Evolutionary conservation across 2,888 invertebrate species (phyloP), one percentile per base, ranked within the genome.

Genomic region (Agonopterix arenella): DNA sequence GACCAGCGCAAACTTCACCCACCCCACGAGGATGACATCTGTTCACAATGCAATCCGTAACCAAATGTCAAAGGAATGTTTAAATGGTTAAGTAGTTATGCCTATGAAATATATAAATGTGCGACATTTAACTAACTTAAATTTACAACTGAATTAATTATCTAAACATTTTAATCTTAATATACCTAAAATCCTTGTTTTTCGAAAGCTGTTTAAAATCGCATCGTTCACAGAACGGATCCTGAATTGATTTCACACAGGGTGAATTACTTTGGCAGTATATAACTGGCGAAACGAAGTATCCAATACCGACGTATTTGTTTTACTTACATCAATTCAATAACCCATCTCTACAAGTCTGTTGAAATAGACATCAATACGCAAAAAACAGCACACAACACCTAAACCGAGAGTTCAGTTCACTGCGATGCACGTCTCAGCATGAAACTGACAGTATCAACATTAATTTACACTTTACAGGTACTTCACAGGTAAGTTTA

Each of bases 181-280:
- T 77, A n/a, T 74, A 80, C 71, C 75, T 82, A 83, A 71, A 82
- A 84, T 83, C 77, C 80, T 76, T 79, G 82, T 85, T 78, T 80
- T 71, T 80, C 80, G 71, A 77, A 84, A 84, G 83, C 84, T 78
- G 85, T 82, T 83, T 70, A 56, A 55, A 75, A 75, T 72, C 76
- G 83, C 85, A 71, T 83, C 88, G 86, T 89, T 88, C 89, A 88
- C 84, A 84, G 88, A 88, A 88, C 86, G 86, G 83, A 85, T 80
- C 52, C 78, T 80, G 83, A 80, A 84, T 78, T 78, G 81, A 77
- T 73, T 81, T 83, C 84, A 88, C 85, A 67, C 73, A 50, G 56
- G 60, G 85, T 85, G 85, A 85, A 85, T 82, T 72, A 82, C 86
- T 89, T 88, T 88, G 88, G 89, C 86, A 88, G 89, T 85, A 84